Evolutionary conservation across 2,113 vertebrate species (phyloP).

Genomic region (Albula goreensis): DNA sequence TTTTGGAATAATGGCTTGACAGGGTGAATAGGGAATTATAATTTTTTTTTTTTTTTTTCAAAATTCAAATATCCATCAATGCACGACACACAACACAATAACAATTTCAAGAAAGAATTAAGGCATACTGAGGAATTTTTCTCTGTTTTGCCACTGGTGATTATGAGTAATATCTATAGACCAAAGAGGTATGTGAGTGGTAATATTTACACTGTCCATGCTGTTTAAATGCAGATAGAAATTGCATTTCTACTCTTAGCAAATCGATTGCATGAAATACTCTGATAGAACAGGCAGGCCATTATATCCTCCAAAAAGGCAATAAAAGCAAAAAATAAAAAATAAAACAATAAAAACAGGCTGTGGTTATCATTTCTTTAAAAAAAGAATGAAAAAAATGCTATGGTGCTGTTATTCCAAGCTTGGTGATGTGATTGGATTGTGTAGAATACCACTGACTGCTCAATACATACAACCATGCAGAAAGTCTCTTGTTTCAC

Average conservation of each 20-base stretch:
- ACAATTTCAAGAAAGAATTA: slow-evolving; percentile 24
- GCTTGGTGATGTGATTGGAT: background rate
- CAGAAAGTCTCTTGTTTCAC: background rate
- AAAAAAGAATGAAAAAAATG: background rate
- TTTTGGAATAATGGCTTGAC: background rate
- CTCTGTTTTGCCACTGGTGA: background rate
- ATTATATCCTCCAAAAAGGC: background rate
- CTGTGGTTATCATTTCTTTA: background rate
- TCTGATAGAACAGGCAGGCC: background rate
- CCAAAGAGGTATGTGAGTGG: background rate
- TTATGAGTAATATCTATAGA: background rate
- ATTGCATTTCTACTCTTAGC: slow-evolving; percentile 4
- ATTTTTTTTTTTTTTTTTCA: background rate
- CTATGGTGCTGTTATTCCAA: background rate
- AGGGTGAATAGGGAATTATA: background rate
- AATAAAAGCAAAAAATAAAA: background rate
- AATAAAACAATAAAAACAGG: background rate
- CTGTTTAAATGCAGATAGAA: slow-evolving; percentile 26
- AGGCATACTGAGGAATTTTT: slow-evolving; percentile 23
- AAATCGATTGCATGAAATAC: slow-evolving; percentile 3
- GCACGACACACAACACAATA: background rate
- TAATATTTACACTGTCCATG: background rate
- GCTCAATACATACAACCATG: background rate
- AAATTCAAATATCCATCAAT: background rate
- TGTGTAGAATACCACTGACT: background rate